Base-by-base conservation (phyloP, 2,113 vertebrate species). In the Patagioenas fasciata region DNA sequence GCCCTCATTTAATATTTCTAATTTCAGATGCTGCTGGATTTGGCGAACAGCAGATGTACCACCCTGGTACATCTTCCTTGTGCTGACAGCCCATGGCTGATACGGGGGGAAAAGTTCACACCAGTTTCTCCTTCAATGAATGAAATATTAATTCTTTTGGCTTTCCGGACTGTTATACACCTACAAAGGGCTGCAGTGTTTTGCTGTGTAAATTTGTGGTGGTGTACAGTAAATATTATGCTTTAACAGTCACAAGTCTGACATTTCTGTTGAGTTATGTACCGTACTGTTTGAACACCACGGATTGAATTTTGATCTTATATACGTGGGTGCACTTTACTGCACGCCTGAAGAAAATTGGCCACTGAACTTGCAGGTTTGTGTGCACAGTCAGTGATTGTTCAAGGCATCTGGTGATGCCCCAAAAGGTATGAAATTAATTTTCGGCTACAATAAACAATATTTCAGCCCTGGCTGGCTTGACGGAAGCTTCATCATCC, bases 401-500 rank as follows among this genome's bases (percentile, higher is more conserved):
- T 69, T 91, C 1, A 5, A 82, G 74, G 88, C 85, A 74, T 75
- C 64, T 66, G 69, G 72, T 88, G 96, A 85, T 95, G 94, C 80
- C 96, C 85, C 93, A 58, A 91, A 91, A 96, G 78, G 80, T 95
- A 93, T 85, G 88, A 96, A 92, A 94, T 97, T 96, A 97, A 97
- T 96, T 97, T 97, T 96, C 96, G 96, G 94, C 83, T 95, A 92
- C 90, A 94, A 82, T 97, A 95, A 96, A 93, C 71, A 95, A 75
- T 96, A 92, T 95, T 96, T 96, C 90, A 95, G 78, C 91, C 90
- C 82, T 94, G 93, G 78, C 72, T 84, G 75, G 31, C 79, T 92
- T 88, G 89, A 75, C 5, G 18, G 85, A 88, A 92, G n/a, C 83
- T 93, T 95, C 71, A 50, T 95, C 94, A 96, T 92, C 64, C 81